phyloP scores from a whole-genome alignment of 2,888 invertebrate species.

The Diarsia dahlii region DNA sequence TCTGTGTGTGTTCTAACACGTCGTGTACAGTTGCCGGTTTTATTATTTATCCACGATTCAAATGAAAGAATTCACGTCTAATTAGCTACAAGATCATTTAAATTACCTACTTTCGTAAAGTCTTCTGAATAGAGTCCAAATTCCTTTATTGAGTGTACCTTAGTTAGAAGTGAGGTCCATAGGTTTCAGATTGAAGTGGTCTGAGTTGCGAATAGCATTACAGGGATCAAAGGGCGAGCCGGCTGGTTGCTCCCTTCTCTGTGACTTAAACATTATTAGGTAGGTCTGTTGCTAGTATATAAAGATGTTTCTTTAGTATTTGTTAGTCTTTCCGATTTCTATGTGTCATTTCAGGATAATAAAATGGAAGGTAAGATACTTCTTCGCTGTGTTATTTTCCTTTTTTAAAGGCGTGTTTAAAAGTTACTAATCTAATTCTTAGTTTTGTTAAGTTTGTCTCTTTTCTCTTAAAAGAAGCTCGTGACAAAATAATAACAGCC shows the following conservation, averaged over 20 bases:
- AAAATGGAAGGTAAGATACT: not conserved
- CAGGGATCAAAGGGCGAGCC: conserved; percentile 12
- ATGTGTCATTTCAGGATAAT: not conserved
- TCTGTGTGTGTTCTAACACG: not conserved
- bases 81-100: not conserved
- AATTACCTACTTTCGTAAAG: not conserved
- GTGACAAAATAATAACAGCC: too few species aligned
- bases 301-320: not conserved
- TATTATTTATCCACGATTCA: not conserved
- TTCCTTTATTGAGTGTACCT: not conserved
- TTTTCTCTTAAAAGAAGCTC: too few species aligned
- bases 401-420: not conserved
- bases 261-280: not conserved
- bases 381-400: not conserved
- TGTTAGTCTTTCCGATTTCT: not conserved
- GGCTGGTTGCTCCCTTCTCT: not conserved
- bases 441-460: too few species aligned
- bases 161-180: conserved; percentile 12
- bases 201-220: conserved; percentile 28
- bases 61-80: not conserved
- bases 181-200: conserved; percentile 21
- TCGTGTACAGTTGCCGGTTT: not conserved
- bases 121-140: not conserved
- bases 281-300: not conserved
- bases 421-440: too few species aligned